Base-by-base conservation (phyloP, 1,140 invertebrate species). In the Drosophila elegans region DNA sequence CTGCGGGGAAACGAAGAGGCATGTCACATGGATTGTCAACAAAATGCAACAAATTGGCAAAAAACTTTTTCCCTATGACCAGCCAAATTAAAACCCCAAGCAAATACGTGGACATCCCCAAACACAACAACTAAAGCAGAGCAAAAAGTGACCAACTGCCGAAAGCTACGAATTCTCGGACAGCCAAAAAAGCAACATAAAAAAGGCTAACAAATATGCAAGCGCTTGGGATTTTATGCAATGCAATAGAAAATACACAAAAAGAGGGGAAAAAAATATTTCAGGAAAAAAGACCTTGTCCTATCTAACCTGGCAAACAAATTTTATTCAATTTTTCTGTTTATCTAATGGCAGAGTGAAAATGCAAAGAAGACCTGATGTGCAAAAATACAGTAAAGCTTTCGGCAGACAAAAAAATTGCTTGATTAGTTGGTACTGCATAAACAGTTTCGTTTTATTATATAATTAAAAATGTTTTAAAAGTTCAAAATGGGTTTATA, bases 41-140 rank as follows among this genome's bases (percentile, higher is more conserved):
- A 83, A 83, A 83, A 83, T 83, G 80, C 80, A 83, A 83, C 80
- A 83, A 83, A 82, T 82, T 82, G 80, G 74, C 80, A 82, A 83
- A 82, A 83, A 83, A 83, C 60, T 83, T 83, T 82, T 83, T 83
- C 66, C 74, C 60, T 78, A 83, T 78, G 80, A 83, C 60, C 77
- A 83, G 80, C 80, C 78, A 83, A 83, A 83, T 82, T 82, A 75
- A 66, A 83, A 71, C 46, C 80, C 79, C 78, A 80, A 80, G 78
- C 77, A 80, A 80, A 80, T 80, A 80, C 56, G 42, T 59, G 78
- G 56, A 52, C 41, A 51, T 21, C 49, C 52, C 56, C 32, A 29
- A 48, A 59, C 34, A 49, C 41, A 62, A 29, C 32, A 53, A 56
- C 45, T 44, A 56, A 45, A 67, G 45, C 55, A 55, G 29, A 56